phyloP scores from a whole-genome alignment of 2,113 vertebrate species.

The Orycteropus afer region DNA sequence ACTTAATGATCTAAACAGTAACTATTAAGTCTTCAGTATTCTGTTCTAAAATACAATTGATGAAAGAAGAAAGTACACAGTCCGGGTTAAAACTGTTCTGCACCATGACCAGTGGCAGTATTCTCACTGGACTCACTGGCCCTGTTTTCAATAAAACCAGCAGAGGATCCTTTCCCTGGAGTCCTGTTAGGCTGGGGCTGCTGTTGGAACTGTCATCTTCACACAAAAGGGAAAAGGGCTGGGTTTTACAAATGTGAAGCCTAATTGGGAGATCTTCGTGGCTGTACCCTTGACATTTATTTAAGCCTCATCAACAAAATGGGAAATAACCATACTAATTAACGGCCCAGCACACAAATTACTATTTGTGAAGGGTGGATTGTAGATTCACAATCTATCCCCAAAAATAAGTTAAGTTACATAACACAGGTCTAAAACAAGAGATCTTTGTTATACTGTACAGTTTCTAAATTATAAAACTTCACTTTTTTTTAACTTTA shows the following conservation, averaged over 20 bases:
- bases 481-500: conserved; percentile 21
- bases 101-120: conserved; percentile 81
- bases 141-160: conserved; percentile 83
- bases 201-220: conserved; percentile 87
- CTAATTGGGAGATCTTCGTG: conserved; percentile 89
- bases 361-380: conserved; percentile 70
- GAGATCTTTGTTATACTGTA: background rate
- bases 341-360: conserved; percentile 80
- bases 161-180: conserved; percentile 86
- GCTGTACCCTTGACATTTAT: conserved; percentile 88
- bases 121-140: conserved; percentile 84
- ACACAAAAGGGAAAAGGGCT: conserved; percentile 85
- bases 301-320: conserved; percentile 89
- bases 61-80: conserved; percentile 70
- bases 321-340: conserved; percentile 88
- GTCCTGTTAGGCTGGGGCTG: conserved; percentile 88
- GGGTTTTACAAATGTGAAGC: conserved; percentile 84
- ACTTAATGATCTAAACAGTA: conserved; percentile 67
- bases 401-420: conserved; percentile 35
- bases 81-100: conserved; percentile 80
- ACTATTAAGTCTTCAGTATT: conserved; percentile 43
- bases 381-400: conserved; percentile 68
- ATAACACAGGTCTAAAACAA: background rate
- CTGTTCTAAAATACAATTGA: conserved; percentile 57
- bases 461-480: background rate